A percentile compares a stretch with the other conserved stretches of the same genome.
phyloP scores from a whole-genome alignment of 30 jellyfish, hydroid and myxozoan genomes.

The Hydractinia symbiolongicarpus region DNA sequence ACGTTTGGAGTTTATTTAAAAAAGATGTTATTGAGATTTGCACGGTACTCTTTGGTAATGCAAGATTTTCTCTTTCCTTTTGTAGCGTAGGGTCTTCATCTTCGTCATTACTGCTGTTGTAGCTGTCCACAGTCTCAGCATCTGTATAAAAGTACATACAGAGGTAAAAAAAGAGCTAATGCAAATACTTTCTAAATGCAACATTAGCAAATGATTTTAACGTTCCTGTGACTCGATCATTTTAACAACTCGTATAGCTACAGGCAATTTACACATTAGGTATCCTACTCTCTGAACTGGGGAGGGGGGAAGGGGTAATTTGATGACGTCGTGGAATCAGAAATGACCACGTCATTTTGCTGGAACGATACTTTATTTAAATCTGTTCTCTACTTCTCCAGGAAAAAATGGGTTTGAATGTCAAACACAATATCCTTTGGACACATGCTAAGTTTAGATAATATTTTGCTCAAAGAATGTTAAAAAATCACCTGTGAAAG shows the following conservation, averaged over 20 bases:
- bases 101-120: conserved; percentile 27
- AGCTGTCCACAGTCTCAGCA: conserved; percentile 13
- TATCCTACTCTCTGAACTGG: no score
- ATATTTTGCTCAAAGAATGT: background rate
- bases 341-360: no score
- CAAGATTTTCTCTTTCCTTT: background rate
- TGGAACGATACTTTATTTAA: no score
- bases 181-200: background rate
- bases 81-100: conserved; percentile 1
- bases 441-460: no score
- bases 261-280: background rate
- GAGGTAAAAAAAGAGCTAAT: no score
- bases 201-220: background rate
- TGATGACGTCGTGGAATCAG: no score
- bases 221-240: background rate
- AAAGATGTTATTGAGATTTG: background rate
- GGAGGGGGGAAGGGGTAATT: no score
- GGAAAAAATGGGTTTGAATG: no score
- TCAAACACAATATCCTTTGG: no score
- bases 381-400: no score
- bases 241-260: background rate
- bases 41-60: background rate
- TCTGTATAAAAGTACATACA: background rate
- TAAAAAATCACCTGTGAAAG: background rate
- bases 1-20: background rate